Conservation (phyloP, 2,113 vertebrate species). For the Rhinoptilus africanus region DNA sequence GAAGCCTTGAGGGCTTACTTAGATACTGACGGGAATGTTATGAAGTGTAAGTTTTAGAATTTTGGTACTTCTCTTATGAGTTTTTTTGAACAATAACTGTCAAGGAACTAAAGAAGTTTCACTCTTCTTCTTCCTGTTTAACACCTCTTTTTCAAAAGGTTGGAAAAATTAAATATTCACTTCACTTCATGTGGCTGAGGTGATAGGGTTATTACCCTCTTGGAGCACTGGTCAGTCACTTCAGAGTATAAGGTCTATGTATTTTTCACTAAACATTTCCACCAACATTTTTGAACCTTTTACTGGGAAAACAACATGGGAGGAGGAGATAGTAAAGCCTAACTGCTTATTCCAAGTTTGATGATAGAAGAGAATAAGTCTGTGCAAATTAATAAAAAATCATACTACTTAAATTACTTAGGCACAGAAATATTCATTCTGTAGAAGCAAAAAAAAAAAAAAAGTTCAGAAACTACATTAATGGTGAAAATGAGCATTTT, state of each 20-base stretch:
- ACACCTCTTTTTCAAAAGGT: neutral
- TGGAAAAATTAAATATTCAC: neutral
- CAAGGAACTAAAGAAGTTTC: neutral
- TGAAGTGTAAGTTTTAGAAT: neutral
- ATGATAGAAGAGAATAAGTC: neutral
- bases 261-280: neutral
- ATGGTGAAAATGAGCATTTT: neutral
- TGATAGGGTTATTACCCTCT: neutral
- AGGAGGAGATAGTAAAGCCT: neutral
- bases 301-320: neutral
- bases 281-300: neutral
- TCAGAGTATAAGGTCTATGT: neutral
- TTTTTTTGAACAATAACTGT: neutral
- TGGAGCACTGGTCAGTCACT: neutral
- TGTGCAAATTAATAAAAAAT: neutral
- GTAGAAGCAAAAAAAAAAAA: neutral
- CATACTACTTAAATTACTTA: neutral
- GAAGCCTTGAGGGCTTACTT: conserved; percentile 11
- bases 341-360: neutral
- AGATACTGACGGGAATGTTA: neutral
- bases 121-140: neutral
- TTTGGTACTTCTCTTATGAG: neutral
- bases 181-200: neutral
- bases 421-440: neutral
- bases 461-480: neutral